Evolutionary conservation across 2,888 invertebrate species (phyloP), one percentile per base, ranked within the genome.

Genomic region (Phaedon cochleariae): DNA sequence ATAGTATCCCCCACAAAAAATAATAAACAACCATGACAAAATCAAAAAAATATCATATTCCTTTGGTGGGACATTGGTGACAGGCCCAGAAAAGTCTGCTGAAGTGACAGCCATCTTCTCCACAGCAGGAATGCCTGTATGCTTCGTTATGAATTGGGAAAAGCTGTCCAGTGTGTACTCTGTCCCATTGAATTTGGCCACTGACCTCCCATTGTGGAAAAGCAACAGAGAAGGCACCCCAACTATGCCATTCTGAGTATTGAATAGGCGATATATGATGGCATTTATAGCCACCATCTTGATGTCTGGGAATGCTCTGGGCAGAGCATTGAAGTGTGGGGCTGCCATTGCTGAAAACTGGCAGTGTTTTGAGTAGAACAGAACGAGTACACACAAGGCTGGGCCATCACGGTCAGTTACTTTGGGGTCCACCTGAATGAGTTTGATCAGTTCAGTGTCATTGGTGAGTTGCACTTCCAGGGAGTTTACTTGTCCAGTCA

Each of bases 261-360:
- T 96, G 55, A 95, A 93, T 67, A 92, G 89, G 78, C 91, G 90
- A 76, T 92, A 90, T 79, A 90, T 90, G 74, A 93, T 87, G 1
- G 96, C 95, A 86, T 98, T 96, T 17, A 98, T 89, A 1, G 94
- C 97, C 9, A 95, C 92, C 82, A 96, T 89, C 84, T 92, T 92
- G 0, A 98, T 86, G 74, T 91, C 90, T 1, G 96, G 95, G 83
- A 94, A 98, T 2, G 92, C 90, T 77, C 94, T 86, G 0, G 96
- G 93, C 22, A 98, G 82, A 0, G 96, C 94, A 85, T 98, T 98
- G 77, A 92, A 95, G 80, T 95, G 90, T 5, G 95, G 95, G 0
- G 96, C 97, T 6, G 95, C 93, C 79, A 91, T 89, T 17, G 94
- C 93, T 77, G 96, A 96, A 77, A 96, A 97, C 1, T 94, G 91